A percentile compares a stretch with the other conserved stretches of the same genome.
These are phyloP conservation scores for Diplazon laetatorius DNA, from an alignment of 2,888 invertebrate species.

Conservation along the genomic window DNA sequence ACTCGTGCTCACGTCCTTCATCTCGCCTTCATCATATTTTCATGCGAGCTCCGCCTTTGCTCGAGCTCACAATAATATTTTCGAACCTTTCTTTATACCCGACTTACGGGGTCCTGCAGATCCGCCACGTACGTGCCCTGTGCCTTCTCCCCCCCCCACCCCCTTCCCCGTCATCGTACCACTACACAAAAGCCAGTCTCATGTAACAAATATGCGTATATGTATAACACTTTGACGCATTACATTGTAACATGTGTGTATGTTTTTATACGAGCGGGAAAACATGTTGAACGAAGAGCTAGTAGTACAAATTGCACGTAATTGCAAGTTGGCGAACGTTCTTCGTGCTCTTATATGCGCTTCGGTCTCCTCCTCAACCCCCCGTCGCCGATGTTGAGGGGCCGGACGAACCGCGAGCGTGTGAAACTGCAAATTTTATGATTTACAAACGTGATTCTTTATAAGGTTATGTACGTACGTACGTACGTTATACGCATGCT, in stretches of 20 bases:
- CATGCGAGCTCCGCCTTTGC: background rate
- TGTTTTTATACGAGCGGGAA: conserved; percentile 27
- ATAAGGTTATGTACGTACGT: conserved; percentile 47
- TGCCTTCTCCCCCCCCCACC: too few species aligned
- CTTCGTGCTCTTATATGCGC: conserved; percentile 5
- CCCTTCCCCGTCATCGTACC: background rate
- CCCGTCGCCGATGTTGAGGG: conserved; percentile 42
- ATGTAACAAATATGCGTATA: too few species aligned
- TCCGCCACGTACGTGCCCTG: background rate
- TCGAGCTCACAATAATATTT: background rate
- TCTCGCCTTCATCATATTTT: background rate
- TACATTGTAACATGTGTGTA: conserved; percentile 23
- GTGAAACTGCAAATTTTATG: conserved; percentile 78
- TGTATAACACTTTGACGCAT: conserved; percentile 18
- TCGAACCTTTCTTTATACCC: conserved; percentile 13
- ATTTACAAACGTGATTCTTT: conserved; percentile 74
- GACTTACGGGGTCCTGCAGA: background rate
- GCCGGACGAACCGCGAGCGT: conserved; percentile 70
- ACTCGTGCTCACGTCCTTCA: background rate
- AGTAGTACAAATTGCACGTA: conserved; percentile 78
- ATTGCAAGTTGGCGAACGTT: conserved; percentile 70
- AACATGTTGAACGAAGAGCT: conserved; percentile 59
- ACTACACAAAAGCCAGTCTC: conserved; percentile 1
- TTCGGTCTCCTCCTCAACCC: too few species aligned
- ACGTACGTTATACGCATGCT: conserved; percentile 11